Base-by-base conservation (phyloP, 2,113 vertebrate species). In the Dolichallabes microphthalmus region DNA sequence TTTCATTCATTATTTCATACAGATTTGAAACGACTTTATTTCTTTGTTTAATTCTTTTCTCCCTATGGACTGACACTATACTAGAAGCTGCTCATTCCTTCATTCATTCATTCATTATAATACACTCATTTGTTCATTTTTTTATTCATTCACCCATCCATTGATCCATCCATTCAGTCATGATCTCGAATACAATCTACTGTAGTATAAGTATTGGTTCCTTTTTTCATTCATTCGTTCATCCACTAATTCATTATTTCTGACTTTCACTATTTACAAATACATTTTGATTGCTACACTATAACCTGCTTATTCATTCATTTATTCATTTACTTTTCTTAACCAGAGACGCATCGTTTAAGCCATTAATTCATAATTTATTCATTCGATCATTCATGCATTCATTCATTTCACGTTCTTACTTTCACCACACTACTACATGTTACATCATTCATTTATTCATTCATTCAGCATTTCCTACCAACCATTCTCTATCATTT, bases 391-490 rank as follows among this genome's bases (percentile, higher is more conserved):
- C 17, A 19, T 35, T 17, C 20, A 35, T 17, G 7, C 66, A 35
- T 32, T 69, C 27, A 68, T 32, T 15, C 13, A 35, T 30, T 68
- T 1, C 30, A 68, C 17, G 5, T 32, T 32, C 13, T 64, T 13
- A 14, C 25, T 27, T 27, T 64, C n/a, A 27, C 12, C 11, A 30
- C 19, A 22, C 27, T 14, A 6, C 14, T 66, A 15, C 27, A 66
- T 66, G 4, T 10, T 61, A 14, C 20, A 61, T 61, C 25, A 30
- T 30, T 3, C 25, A 63, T 1, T 79, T 82, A 90, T 90, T 76
- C 68, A 52, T 86, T 61, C 30, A 53, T 77, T 15, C 14, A 66
- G 61, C n/a, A 27, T 69, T 68, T 60, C 32, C 55, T 50, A 25
- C 45, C 45, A 45, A 45, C 30, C 64, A 57, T 68, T 68, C 32